phyloP scores from a whole-genome alignment of 2,888 invertebrate genomes.

The Platycheirus rosarum region DNA sequence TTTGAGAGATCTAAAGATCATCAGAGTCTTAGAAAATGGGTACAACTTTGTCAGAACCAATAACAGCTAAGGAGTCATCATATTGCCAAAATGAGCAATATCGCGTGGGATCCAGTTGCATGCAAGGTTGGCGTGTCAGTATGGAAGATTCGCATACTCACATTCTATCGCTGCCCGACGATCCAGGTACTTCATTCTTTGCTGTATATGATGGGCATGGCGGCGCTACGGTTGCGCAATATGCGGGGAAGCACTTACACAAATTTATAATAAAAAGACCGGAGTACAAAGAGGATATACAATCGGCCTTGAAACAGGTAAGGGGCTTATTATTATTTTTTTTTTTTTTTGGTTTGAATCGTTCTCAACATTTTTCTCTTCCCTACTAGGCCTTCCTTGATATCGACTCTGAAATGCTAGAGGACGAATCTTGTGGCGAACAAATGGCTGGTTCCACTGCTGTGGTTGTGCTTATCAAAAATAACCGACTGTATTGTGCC shows the following conservation, averaged over 20 bases:
- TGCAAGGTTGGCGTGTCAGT: conserved; percentile 99
- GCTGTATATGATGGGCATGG: conserved; percentile 91
- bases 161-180: conserved; percentile 95
- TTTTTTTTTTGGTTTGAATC: conserved; percentile 23
- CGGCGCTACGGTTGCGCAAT: conserved; percentile 95
- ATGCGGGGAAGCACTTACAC: conserved; percentile 97
- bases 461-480: conserved; percentile 92
- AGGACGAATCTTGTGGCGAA: conserved; percentile 93
- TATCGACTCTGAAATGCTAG: conserved; percentile 95
- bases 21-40: conserved; percentile 87
- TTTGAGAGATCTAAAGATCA: conserved; percentile 19
- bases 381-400: conserved; percentile 90
- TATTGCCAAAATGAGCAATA: conserved; percentile 89
- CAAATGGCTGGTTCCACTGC: conserved; percentile 98
- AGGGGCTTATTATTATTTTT: conserved; percentile 72
- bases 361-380: too few species aligned
- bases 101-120: conserved; percentile 95
- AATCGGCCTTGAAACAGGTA: conserved; percentile 92
- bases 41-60: conserved; percentile 98
- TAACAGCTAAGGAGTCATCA: conserved; percentile 93
- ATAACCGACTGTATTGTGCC: conserved; percentile 94
- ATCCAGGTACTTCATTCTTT: conserved; percentile 96
- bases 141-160: conserved; percentile 99
- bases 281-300: conserved; percentile 91
- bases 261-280: conserved; percentile 92